Evolutionary conservation across 2,888 invertebrate genomes (phyloP).

Genomic region (Cartodere bifasciata): DNA sequence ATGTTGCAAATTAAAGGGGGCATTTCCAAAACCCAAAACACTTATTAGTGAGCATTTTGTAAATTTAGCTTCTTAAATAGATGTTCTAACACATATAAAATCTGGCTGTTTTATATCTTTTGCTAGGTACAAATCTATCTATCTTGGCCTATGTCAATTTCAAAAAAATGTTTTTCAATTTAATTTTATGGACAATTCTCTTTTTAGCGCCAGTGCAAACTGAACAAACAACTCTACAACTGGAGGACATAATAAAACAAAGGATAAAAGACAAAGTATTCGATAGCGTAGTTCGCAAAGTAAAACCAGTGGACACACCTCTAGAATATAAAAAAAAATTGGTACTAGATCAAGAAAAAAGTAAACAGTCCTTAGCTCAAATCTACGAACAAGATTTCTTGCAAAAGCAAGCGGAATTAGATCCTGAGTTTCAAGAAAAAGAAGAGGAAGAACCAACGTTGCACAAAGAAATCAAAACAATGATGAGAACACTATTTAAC

Average conservation of each 20-base stretch:
- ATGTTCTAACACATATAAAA: too few species aligned
- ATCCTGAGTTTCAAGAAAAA: conserved; percentile 43
- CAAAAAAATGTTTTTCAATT: too few species aligned
- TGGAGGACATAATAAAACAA: conserved; percentile 85
- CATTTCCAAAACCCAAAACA: too few species aligned
- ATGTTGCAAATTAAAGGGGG: too few species aligned
- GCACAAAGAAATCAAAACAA: conserved; percentile 63
- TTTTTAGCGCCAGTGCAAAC: conserved; percentile 74
- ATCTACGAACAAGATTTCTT: conserved; percentile 86
- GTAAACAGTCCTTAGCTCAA: conserved; percentile 83
- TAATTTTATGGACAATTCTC: too few species aligned
- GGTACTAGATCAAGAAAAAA: conserved; percentile 85
- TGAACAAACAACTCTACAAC: conserved; percentile 70
- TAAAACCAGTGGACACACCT: conserved; percentile 71
- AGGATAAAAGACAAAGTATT: conserved; percentile 87
- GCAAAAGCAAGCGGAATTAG: conserved; percentile 46
- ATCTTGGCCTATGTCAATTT: too few species aligned
- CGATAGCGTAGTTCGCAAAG: conserved; percentile 85
- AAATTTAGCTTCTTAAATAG: too few species aligned
- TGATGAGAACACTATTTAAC: conserved; percentile 63
- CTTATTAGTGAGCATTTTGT: too few species aligned
- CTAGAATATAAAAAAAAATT: conserved; percentile 78
- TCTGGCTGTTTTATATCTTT: too few species aligned
- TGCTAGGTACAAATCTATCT: too few species aligned
- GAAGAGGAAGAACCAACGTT: conserved; percentile 57